phyloP scores from a whole-genome alignment of 2,113 vertebrate species.

The Podilymbus podiceps region DNA sequence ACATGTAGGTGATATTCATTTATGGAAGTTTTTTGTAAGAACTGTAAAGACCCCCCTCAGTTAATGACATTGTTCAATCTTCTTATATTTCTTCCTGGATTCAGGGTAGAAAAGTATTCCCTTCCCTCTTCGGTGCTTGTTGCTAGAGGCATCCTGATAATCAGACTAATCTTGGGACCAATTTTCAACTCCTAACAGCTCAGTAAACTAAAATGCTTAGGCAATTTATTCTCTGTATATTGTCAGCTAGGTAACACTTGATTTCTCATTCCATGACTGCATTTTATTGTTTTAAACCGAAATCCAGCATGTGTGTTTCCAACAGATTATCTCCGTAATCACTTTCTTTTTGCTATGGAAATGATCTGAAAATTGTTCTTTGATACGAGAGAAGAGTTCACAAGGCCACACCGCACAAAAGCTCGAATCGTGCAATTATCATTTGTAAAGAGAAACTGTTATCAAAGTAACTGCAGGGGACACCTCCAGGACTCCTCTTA shows the following conservation, averaged over 20 bases:
- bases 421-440: conserved; percentile 28
- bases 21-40: background rate
- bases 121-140: background rate
- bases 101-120: background rate
- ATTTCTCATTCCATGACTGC: background rate
- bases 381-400: conserved; percentile 30
- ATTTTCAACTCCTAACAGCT: conserved; percentile 26
- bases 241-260: conserved; percentile 3
- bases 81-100: background rate
- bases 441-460: conserved; percentile 58
- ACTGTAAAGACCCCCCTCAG: background rate
- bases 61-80: background rate
- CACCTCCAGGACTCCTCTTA: conserved; percentile 53
- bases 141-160: background rate
- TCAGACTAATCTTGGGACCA: conserved; percentile 17
- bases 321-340: conserved; percentile 29
- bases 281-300: conserved; percentile 57
- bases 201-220: conserved; percentile 26
- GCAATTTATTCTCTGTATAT: background rate
- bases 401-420: background rate
- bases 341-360: conserved; percentile 55
- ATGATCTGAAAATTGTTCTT: conserved; percentile 58
- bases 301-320: conserved; percentile 9
- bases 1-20: background rate
- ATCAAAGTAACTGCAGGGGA: conserved; percentile 65